Percentiles rank a stretch among this genome's conserved stretches.
Evolutionary conservation across 2,113 vertebrate species (phyloP).

Genomic region (Gymnogyps californianus): DNA sequence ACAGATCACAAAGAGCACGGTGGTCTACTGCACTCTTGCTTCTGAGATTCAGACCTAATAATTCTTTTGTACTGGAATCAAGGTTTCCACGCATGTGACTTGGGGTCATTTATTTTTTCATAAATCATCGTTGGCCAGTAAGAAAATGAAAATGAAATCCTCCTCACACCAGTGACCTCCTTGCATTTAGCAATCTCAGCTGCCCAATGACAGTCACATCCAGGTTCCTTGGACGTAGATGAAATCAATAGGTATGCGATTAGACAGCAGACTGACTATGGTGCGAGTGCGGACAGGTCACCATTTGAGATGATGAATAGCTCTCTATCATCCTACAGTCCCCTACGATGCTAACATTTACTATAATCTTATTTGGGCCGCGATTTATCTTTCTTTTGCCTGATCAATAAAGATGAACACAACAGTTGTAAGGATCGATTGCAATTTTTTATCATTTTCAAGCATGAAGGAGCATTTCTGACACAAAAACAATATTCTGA

Average conservation of each 20-base stretch:
- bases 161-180: slow-evolving; percentile 54
- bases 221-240: slow-evolving; percentile 41
- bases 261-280: slow-evolving; percentile 40
- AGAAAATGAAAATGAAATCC: slow-evolving; percentile 67
- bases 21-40: neutral
- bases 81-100: neutral
- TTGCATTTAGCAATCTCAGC: slow-evolving; percentile 44
- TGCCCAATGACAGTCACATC: slow-evolving; percentile 53
- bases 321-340: slow-evolving; percentile 66
- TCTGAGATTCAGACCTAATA: neutral
- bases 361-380: slow-evolving; percentile 75
- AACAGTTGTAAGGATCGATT: slow-evolving; percentile 82
- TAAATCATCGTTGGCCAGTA: slow-evolving; percentile 54
- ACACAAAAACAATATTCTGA: slow-evolving; percentile 72
- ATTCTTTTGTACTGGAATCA: neutral
- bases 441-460: slow-evolving; percentile 82
- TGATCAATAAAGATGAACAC: slow-evolving; percentile 85
- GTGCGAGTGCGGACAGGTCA: slow-evolving; percentile 49
- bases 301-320: slow-evolving; percentile 75
- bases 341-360: slow-evolving; percentile 66
- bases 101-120: slow-evolving; percentile 48
- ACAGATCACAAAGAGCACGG: neutral
- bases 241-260: slow-evolving; percentile 71
- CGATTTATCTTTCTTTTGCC: slow-evolving; percentile 81
- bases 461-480: slow-evolving; percentile 71